phyloP scores from a whole-genome alignment of 2,888 invertebrate species.

The Himalopsyche tibetana region DNA sequence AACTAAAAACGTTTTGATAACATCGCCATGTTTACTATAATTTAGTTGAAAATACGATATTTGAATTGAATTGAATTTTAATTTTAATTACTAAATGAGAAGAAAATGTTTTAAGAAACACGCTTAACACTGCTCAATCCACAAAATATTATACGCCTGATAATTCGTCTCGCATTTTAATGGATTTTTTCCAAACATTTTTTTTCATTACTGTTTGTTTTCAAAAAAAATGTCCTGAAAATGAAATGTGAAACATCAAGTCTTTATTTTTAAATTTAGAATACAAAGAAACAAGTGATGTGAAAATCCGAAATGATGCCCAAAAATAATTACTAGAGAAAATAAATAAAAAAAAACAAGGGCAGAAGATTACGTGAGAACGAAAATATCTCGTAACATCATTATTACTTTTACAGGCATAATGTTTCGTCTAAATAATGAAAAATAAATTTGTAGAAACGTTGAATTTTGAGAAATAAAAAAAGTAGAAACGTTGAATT shows the following conservation, averaged over 20 bases:
- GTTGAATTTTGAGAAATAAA: too few species aligned
- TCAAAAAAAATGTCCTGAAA: constrained; percentile 6
- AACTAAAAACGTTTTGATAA: too few species aligned
- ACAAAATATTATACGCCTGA: too few species aligned
- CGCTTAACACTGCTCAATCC: too few species aligned
- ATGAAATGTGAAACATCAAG: constrained; percentile 8
- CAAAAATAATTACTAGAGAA: constrained; percentile 38
- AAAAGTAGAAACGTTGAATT: too few species aligned
- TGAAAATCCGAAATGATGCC: constrained; percentile 35
- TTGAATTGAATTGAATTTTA: too few species aligned
- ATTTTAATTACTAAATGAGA: too few species aligned
- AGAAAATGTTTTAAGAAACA: too few species aligned
- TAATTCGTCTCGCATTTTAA: background rate
- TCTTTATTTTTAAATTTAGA: constrained; percentile 9
- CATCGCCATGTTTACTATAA: too few species aligned
- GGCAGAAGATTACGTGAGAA: constrained; percentile 5
- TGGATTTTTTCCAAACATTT: background rate
- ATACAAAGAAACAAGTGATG: constrained; percentile 41
- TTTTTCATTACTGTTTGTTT: constrained; percentile 17
- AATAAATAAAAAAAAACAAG: constrained; percentile 33
- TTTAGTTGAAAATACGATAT: too few species aligned
- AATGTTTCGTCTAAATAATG: background rate
- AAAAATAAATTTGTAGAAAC: too few species aligned
- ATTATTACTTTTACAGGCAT: background rate
- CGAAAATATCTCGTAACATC: constrained; percentile 29